phyloP scores from a whole-genome alignment of 92 coral and sea anemone species.

The Phymanthus crucifer region DNA sequence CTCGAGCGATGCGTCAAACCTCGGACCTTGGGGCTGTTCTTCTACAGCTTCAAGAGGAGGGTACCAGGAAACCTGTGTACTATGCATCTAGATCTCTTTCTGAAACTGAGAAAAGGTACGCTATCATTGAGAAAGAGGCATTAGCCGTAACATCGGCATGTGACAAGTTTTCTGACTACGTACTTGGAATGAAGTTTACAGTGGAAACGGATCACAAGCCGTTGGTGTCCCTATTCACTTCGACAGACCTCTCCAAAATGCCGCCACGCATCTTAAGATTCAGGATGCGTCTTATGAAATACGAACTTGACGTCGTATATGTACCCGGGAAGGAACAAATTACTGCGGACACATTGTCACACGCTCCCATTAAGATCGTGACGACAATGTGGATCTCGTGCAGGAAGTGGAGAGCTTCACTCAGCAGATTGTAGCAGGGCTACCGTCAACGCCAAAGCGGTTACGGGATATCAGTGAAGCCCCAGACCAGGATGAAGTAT shows the following conservation, averaged over 20 bases:
- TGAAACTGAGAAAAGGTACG: no score
- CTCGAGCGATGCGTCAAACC: no score
- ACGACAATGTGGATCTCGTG: constrained; percentile 27
- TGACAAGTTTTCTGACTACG: no score
- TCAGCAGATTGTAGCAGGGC: constrained; percentile 14
- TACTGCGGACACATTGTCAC: constrained; percentile 37
- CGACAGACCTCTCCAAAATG: constrained; percentile 48
- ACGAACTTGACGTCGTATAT: constrained; percentile 17
- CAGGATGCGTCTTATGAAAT: constrained; percentile 41
- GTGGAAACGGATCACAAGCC: constrained; percentile 56
- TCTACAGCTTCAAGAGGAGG: no score
- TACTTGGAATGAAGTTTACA: constrained; percentile 26
- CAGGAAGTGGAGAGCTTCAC: constrained; percentile 16
- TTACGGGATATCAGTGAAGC: constrained; percentile 39
- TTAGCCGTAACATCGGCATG: no score
- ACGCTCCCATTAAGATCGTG: not conserved
- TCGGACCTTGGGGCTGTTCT: no score
- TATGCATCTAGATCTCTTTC: no score
- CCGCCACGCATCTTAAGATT: constrained; percentile 51
- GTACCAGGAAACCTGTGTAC: no score
- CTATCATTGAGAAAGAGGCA: constrained; percentile 43
- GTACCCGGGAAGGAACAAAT: constrained; percentile 41
- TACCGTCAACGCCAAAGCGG: constrained; percentile 32
- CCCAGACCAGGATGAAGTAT: constrained; percentile 33
- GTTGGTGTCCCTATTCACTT: constrained; percentile 17